Evolutionary conservation across 2,113 vertebrate genomes (phyloP).

Genomic region (Phalacrocorax pelagicus): DNA sequence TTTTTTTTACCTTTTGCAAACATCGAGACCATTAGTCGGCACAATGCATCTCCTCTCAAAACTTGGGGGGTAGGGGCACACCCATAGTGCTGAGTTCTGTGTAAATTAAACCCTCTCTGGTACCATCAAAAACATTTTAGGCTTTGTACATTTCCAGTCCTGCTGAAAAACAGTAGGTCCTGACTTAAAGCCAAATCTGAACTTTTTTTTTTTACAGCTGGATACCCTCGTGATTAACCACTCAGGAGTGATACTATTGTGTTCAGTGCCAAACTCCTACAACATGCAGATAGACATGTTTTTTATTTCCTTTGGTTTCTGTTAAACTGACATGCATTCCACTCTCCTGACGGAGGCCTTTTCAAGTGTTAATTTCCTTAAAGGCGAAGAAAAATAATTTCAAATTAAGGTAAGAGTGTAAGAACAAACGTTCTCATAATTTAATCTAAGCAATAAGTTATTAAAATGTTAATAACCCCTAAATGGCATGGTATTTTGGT

Average conservation of each 20-base stretch:
- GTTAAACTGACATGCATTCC: slow-evolving; percentile 18
- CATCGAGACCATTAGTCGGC: background rate
- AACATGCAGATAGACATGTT: background rate
- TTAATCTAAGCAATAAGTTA: background rate
- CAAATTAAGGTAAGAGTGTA: background rate
- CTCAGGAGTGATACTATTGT: slow-evolving; percentile 25
- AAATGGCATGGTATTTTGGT: background rate
- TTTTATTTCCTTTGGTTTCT: slow-evolving; percentile 45
- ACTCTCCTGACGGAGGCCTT: background rate
- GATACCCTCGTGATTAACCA: slow-evolving; percentile 29
- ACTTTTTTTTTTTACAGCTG: slow-evolving; percentile 1
- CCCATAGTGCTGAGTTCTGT: background rate
- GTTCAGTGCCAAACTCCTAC: slow-evolving; percentile 27
- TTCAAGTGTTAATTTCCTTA: slow-evolving; percentile 1
- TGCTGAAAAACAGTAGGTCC: slow-evolving; percentile 26
- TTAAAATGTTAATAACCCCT: background rate
- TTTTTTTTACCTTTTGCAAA: background rate
- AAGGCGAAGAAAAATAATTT: slow-evolving; percentile 15
- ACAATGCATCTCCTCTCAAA: background rate
- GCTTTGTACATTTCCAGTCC: slow-evolving; percentile 9
- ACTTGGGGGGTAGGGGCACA: background rate
- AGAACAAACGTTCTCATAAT: background rate
- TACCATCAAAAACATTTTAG: slow-evolving; percentile 9
- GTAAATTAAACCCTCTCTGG: slow-evolving; percentile 20
- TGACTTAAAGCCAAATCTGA: slow-evolving; percentile 31